Base-by-base conservation (phyloP, 2,888 invertebrate genomes). In the Eupithecia subumbrata region DNA sequence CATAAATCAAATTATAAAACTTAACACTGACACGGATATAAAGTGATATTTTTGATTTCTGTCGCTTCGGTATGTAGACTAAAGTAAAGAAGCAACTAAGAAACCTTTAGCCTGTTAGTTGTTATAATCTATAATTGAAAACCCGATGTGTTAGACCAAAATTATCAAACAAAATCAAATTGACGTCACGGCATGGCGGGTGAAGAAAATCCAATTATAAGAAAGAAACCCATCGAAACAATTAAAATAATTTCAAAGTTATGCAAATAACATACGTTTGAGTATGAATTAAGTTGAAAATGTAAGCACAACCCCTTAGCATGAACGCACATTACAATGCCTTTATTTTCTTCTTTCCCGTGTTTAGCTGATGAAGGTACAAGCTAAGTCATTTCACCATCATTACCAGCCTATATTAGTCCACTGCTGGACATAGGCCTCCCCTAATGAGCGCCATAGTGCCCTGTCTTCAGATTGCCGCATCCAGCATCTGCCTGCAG, bases 291-390 rank as follows among this genome's bases (percentile, higher is more conserved):
- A 74, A 73, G 74, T 77, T 81, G 76, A 76, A 77, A 78, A 76
- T 73, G 78, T 76, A 78, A 76, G 77, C 76, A 73, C 74, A 76
- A 79, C 77, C 76, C 78, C 80, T 79, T 78, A 78, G 79, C 81
- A 79, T 76, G 80, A 80, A 80, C 77, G 80, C 79, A 76, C 78
- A 80, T 81, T 81, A 80, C 81, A 78, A 80, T 78, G 79, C 78
- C 76, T 77, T 81, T 80, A 79, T 76, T 78, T 78, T 75, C 77
- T 70, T 72, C 71, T 66, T 73, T 76, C 75, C 40, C 69, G 56
- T 72, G 18, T 72, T 68, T 43, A 77, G 77, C 45, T 74, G 0
- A 74, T 43, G 52, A 3, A 43, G 16, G 45, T n/a, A 48, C 68
- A 43, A 68, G 72, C 74, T 60, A 25, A 1, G 25, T 60, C 60